phyloP scores from a whole-genome alignment of 2,797 vertebrate genomes.

The Coregonus suidteri region DNA sequence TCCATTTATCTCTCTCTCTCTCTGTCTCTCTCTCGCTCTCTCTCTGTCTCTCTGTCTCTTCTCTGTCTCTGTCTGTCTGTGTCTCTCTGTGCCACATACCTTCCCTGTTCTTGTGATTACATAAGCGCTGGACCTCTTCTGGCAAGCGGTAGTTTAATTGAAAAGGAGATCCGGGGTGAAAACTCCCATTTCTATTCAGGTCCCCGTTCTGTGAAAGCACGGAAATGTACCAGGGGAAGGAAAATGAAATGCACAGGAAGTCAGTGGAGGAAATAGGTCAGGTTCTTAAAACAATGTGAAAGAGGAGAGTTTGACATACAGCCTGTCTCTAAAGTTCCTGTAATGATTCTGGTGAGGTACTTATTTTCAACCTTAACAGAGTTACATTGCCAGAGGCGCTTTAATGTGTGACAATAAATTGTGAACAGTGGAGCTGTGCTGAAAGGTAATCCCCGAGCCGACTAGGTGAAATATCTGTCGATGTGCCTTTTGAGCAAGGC shows the following conservation, averaged over 20 bases:
- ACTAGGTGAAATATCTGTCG: no score
- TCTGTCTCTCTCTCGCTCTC: not conserved
- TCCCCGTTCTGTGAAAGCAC: conserved; percentile 65
- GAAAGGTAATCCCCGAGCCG: not conserved
- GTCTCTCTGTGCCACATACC: conserved; percentile 48
- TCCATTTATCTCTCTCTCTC: not conserved
- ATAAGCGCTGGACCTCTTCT: conserved; percentile 64
- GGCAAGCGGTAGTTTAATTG: conserved; percentile 72
- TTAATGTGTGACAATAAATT: no score
- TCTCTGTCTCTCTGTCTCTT: conserved; percentile 12
- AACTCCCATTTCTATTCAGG: conserved; percentile 68
- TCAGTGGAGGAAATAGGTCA: conserved; percentile 71
- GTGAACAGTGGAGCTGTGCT: conserved; percentile 27
- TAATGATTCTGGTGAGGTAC: conserved; percentile 39
- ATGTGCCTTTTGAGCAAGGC: no score
- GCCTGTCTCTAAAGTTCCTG: conserved; percentile 43
- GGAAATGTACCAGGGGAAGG: conserved; percentile 57
- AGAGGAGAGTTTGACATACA: conserved; percentile 55
- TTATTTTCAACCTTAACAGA: conserved; percentile 39
- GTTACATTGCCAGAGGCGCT: conserved; percentile 24
- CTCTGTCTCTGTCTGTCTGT: not conserved
- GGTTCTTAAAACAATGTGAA: conserved; percentile 65
- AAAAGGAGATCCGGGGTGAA: conserved; percentile 73
- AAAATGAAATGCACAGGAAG: conserved; percentile 59
- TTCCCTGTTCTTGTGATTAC: conserved; percentile 63